These are phyloP conservation scores for Elymnias hypermnestra DNA, from an alignment of 1,140 invertebrate species.

Conservation along the genomic window DNA sequence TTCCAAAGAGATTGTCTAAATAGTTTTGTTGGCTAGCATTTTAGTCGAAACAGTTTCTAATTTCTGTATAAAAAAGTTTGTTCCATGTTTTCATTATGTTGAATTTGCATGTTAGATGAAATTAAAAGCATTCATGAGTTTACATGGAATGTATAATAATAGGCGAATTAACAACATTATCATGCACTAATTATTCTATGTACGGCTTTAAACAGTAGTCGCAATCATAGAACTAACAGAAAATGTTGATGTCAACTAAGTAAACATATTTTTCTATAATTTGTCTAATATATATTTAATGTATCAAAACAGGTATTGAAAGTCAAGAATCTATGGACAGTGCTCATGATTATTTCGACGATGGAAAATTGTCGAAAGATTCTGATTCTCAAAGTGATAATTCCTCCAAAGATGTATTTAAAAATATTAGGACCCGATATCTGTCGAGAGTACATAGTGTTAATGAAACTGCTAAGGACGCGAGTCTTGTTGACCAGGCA, in stretches of 20 bases:
- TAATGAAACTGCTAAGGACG: slow-evolving; percentile 37
- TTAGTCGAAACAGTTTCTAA: background rate
- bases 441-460: slow-evolving; percentile 62
- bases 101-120: slow-evolving; percentile 17
- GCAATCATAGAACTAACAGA: slow-evolving; percentile 45
- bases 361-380: slow-evolving; percentile 36
- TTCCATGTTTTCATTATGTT: slow-evolving; percentile 6
- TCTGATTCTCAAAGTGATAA: slow-evolving; percentile 48
- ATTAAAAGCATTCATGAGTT: slow-evolving; percentile 5
- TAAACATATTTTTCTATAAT: slow-evolving; percentile 31
- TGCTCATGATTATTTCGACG: slow-evolving; percentile 42
- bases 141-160: background rate
- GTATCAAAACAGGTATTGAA: slow-evolving; percentile 64
- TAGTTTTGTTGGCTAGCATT: background rate
- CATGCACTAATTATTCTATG: slow-evolving; percentile 66
- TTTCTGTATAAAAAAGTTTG: background rate
- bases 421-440: slow-evolving; percentile 60
- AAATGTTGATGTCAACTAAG: slow-evolving; percentile 23
- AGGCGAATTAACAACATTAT: slow-evolving; percentile 28
- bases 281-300: slow-evolving; percentile 62
- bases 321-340: slow-evolving; percentile 56
- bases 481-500: slow-evolving; percentile 53
- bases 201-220: slow-evolving; percentile 48
- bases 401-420: slow-evolving; percentile 57
- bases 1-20: slow-evolving; percentile 7